These are phyloP conservation scores for Stenolophus ochropezus DNA, from an alignment of 2,888 invertebrate species.

Conservation along the genomic window DNA sequence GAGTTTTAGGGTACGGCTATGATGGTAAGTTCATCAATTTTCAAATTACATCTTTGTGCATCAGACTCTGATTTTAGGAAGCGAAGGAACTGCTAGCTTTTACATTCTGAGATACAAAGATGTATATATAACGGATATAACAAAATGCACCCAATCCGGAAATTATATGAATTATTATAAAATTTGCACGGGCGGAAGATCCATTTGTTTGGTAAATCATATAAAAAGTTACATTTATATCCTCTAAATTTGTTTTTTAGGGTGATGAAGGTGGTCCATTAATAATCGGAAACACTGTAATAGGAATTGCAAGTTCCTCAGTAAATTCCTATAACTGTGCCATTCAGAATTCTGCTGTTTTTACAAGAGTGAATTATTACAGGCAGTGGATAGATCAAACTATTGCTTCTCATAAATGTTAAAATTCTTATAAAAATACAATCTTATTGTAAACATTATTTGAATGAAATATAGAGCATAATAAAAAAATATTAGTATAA, in stretches of 20 bases:
- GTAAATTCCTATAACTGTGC: conserved; percentile 21
- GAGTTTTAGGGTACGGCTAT: conserved; percentile 38
- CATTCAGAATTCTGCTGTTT: background rate
- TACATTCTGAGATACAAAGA: conserved; percentile 13
- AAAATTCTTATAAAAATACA: background rate
- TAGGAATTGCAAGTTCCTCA: conserved; percentile 51
- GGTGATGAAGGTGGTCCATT: conserved; percentile 56
- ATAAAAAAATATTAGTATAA: background rate
- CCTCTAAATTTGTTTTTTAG: background rate
- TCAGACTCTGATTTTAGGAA: background rate
- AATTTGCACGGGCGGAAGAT: conserved; percentile 35
- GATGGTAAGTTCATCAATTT: background rate
- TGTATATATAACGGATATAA: conserved; percentile 37
- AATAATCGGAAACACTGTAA: conserved; percentile 9
- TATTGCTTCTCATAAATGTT: background rate
- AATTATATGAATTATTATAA: conserved; percentile 40
- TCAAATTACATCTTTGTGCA: background rate
- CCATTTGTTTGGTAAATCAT: too few species aligned
- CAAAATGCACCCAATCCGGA: conserved; percentile 18
- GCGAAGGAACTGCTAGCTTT: background rate
- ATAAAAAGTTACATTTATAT: background rate
- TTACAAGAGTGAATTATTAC: conserved; percentile 50
- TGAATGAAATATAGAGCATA: background rate
- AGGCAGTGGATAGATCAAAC: conserved; percentile 49
- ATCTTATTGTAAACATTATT: background rate